Base-by-base conservation (phyloP, 2,888 invertebrate genomes). In the Drosophila hawaiiensis region DNA sequence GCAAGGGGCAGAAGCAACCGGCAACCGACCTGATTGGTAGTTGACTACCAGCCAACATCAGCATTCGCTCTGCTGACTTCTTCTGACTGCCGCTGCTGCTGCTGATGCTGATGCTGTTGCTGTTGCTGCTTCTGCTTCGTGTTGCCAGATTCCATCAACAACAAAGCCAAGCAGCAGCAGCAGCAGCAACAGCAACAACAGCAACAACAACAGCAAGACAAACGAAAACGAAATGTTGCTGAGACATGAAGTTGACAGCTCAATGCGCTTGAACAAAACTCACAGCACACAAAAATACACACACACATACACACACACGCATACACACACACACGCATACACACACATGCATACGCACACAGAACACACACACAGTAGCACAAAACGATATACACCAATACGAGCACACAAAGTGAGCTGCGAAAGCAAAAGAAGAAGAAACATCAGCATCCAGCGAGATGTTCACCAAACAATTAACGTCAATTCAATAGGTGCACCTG, bases 211-310 rank as follows among this genome's bases (percentile, higher is more conserved):
- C 69, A 69, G 69, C 67, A 76, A 76, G 70, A 74, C 78, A 78
- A 91, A 85, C 89, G 90, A 90, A 85, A 88, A 91, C 91, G 89
- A 91, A 88, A 88, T 83, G 90, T 78, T 86, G 91, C 89, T 84
- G 89, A 91, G 91, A 91, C 88, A 91, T 91, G 91, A 90, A 91
- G 88, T 88, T 91, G 91, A 88, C 91, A 91, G 91, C 91, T 91
- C 92, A 92, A 91, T 91, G 92, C 91, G 84, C 91, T 87, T 82
- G 87, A 91, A 90, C 90, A 90, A 89, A 91, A 91, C 90, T 80
- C 88, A 73, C 73, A 67, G 61, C 61, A 52, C 73, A 50, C 53
- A 43, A 16, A 59, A 58, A 59, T 12, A 64, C n/a, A 49, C 52
- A 67, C 31, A 53, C 33, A 62, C 63, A 63, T 49, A 64, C 35